phyloP scores from a whole-genome alignment of 2,113 vertebrate genomes.

The Alethe diademata region DNA sequence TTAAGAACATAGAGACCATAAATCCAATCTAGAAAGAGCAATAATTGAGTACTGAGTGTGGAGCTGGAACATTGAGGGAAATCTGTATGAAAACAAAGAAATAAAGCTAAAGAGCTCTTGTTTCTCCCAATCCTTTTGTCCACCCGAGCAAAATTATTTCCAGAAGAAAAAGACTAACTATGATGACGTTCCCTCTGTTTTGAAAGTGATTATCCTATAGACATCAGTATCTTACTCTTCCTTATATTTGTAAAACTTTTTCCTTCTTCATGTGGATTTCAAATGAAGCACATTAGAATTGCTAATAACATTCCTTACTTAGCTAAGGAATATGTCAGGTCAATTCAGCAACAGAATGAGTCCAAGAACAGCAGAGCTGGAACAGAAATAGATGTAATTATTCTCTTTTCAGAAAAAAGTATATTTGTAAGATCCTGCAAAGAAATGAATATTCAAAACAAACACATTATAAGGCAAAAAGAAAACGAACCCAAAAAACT shows the following conservation, averaged over 20 bases:
- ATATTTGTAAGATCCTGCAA: conserved; percentile 16
- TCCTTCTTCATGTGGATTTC: neutral
- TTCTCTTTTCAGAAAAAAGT: conserved; percentile 3
- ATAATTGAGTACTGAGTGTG: neutral
- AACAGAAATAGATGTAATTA: conserved; percentile 13
- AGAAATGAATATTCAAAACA: conserved; percentile 34
- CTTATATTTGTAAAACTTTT: neutral
- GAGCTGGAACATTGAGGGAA: neutral
- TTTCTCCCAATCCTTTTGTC: neutral
- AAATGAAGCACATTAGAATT: conserved; percentile 33
- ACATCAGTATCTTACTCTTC: neutral
- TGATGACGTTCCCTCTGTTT: neutral
- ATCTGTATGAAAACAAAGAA: neutral
- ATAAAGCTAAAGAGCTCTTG: neutral
- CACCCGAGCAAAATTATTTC: neutral
- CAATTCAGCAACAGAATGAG: conserved; percentile 13
- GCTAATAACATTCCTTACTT: conserved; percentile 3
- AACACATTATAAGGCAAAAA: neutral
- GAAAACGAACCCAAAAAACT: neutral
- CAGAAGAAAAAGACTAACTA: neutral
- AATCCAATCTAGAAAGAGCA: neutral
- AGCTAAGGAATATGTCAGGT: conserved; percentile 36
- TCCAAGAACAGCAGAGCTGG: neutral
- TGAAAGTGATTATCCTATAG: neutral
- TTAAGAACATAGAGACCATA: neutral